Percentiles rank a stretch among this genome's conserved stretches.
These are phyloP conservation scores for Piscicola geometra DNA, from an alignment of 2,888 invertebrate species.

Conservation along the genomic window DNA sequence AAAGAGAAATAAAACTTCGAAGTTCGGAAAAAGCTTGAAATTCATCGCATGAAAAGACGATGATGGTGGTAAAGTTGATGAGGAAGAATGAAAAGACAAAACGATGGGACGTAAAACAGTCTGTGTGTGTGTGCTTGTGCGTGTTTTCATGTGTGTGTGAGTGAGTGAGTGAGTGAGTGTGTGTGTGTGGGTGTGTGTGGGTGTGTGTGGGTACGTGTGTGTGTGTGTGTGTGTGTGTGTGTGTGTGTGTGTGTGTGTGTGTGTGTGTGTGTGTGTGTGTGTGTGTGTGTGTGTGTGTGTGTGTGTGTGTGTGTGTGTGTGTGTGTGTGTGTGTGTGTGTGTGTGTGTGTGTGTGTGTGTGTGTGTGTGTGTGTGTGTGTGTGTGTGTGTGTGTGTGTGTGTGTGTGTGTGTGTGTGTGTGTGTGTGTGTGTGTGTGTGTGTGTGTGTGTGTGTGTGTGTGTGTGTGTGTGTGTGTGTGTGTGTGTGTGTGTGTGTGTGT, in stretches of 20 bases:
- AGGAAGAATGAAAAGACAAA: too few species aligned
- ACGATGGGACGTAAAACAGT: too few species aligned
- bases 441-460: constrained; percentile 23
- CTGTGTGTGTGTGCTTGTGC: too few species aligned
- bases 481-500: constrained; percentile 20
- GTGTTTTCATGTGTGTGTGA: too few species aligned
- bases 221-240: constrained; percentile 1
- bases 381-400: constrained; percentile 23
- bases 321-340: constrained; percentile 22
- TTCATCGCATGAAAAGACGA: too few species aligned
- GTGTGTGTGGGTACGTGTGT: too few species aligned
- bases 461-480: constrained; percentile 25
- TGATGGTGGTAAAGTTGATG: too few species aligned
- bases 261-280: constrained; percentile 23
- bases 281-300: constrained; percentile 26
- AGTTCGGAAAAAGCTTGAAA: too few species aligned
- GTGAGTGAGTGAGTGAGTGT: too few species aligned
- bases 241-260: constrained; percentile 17
- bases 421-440: constrained; percentile 26
- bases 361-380: constrained; percentile 18
- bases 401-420: constrained; percentile 16
- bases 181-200: too few species aligned
- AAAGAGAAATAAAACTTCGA: too few species aligned
- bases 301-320: constrained; percentile 23
- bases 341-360: constrained; percentile 20